A percentile compares a stretch with the other conserved stretches of the same genome.
phyloP scores from a whole-genome alignment of 2,888 invertebrate genomes.

The Lapara coniferarum region DNA sequence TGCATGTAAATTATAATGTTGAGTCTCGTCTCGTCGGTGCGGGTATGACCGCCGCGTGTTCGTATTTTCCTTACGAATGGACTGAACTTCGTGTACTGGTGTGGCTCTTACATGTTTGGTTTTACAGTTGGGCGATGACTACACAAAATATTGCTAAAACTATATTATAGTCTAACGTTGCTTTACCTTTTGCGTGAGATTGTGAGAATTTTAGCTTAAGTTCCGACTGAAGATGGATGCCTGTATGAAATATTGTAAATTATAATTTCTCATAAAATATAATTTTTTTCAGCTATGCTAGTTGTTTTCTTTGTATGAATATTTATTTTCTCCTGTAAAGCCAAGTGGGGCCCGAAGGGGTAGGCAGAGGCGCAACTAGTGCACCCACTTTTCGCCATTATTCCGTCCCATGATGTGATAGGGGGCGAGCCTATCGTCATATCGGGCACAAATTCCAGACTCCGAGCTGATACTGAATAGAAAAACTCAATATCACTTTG shows the following conservation, averaged over 20 bases:
- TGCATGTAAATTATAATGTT: neutral
- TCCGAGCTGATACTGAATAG: no score
- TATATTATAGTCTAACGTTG: slow-evolving; percentile 85
- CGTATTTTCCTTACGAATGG: slow-evolving; percentile 66
- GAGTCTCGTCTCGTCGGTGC: neutral
- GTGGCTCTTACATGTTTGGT: slow-evolving; percentile 69
- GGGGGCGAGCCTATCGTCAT: no score
- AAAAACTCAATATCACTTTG: no score
- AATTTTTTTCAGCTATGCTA: slow-evolving; percentile 83
- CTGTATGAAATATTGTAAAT: slow-evolving; percentile 85
- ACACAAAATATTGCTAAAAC: slow-evolving; percentile 82
- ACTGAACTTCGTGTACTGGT: slow-evolving; percentile 71
- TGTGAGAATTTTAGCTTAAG: slow-evolving; percentile 85
- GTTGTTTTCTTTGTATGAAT: slow-evolving; percentile 63
- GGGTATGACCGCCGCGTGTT: slow-evolving; percentile 44
- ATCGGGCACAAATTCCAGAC: no score
- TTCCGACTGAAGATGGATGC: slow-evolving; percentile 84
- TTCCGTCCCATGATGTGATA: no score
- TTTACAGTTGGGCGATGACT: slow-evolving; percentile 76
- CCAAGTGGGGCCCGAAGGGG: no score
- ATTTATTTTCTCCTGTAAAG: no score
- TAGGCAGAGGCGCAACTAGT: no score
- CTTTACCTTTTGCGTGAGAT: slow-evolving; percentile 85
- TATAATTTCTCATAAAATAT: slow-evolving; percentile 85
- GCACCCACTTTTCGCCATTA: no score